Evolutionary conservation across 2,888 invertebrate species (phyloP).

Genomic region (Mimas tiliae): DNA sequence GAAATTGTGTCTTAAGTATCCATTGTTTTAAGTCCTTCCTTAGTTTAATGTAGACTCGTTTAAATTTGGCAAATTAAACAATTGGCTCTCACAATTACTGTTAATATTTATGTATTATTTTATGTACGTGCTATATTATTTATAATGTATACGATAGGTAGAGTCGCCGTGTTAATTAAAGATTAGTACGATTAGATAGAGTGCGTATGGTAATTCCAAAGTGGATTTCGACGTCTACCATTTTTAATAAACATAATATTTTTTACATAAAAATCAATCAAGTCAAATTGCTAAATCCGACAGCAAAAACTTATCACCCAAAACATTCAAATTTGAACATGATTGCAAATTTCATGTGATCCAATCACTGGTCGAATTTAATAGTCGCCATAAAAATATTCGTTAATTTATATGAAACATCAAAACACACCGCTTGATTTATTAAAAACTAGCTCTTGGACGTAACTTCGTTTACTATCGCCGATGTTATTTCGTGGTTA

Average conservation of each 20-base stretch:
- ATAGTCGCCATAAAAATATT: conserved; percentile 46
- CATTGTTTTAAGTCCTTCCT: not conserved
- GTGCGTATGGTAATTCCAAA: not conserved
- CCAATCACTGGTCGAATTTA: conserved; percentile 47
- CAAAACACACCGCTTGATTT: conserved; percentile 25
- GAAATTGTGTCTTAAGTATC: not conserved
- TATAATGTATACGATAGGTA: not conserved
- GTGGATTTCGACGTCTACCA: not conserved
- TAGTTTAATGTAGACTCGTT: not conserved
- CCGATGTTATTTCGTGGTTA: conserved; percentile 1
- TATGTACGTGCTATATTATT: not conserved
- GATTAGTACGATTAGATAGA: not conserved
- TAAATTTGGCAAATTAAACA: not conserved
- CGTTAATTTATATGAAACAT: conserved; percentile 28
- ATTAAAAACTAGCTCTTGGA: conserved; percentile 13
- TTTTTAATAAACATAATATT: conserved; percentile 5
- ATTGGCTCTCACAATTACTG: not conserved
- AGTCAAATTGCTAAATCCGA: conserved; percentile 7
- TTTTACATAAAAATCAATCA: conserved; percentile 21
- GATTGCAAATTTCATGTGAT: conserved; percentile 46
- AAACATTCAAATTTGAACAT: conserved; percentile 35
- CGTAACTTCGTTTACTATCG: conserved; percentile 13
- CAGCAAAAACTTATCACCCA: conserved; percentile 32
- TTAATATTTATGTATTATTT: not conserved
- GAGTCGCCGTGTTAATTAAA: not conserved